A percentile compares a stretch with the other conserved stretches of the same genome.
These are phyloP conservation scores for Dendroctonus ponderosae DNA, from an alignment of 1,140 invertebrate genomes.

Conservation along the genomic window DNA sequence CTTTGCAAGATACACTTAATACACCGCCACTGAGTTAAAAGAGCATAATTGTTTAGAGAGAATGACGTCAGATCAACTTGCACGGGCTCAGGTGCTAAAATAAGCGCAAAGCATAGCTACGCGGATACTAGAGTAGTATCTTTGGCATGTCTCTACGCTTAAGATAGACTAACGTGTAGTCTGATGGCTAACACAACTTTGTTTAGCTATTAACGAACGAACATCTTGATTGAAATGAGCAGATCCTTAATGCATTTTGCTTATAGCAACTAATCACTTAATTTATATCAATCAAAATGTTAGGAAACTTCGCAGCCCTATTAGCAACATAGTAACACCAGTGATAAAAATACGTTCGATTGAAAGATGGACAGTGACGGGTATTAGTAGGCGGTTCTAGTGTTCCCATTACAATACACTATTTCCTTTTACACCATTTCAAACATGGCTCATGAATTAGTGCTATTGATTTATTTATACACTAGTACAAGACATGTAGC, in stretches of 20 bases:
- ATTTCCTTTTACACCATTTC: not conserved
- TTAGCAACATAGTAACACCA: too few relatives aligned
- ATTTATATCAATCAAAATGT: slow-evolving; percentile 2
- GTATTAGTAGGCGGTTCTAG: too few relatives aligned
- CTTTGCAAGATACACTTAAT: not conserved
- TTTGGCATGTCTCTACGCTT: slow-evolving; percentile 32
- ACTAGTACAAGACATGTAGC: not conserved
- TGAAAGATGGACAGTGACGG: too few relatives aligned
- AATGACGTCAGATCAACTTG: slow-evolving; percentile 17
- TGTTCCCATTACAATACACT: too few relatives aligned
- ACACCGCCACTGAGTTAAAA: slow-evolving; percentile 6
- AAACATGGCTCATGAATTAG: not conserved
- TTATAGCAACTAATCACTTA: not conserved
- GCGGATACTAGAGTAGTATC: slow-evolving; percentile 32
- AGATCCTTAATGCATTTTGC: not conserved
- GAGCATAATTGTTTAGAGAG: slow-evolving; percentile 21
- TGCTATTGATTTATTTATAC: too few relatives aligned
- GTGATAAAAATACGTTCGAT: too few relatives aligned
- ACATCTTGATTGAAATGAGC: not conserved
- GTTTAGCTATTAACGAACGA: slow-evolving; percentile 4
- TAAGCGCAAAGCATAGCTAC: slow-evolving; percentile 29
- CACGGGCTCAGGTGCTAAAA: slow-evolving; percentile 31
- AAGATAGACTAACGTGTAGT: slow-evolving; percentile 21
- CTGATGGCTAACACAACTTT: slow-evolving; percentile 10
- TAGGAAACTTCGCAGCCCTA: too few relatives aligned